Conservation (phyloP, 2,888 invertebrate genomes). For the Drosophila robusta region DNA sequence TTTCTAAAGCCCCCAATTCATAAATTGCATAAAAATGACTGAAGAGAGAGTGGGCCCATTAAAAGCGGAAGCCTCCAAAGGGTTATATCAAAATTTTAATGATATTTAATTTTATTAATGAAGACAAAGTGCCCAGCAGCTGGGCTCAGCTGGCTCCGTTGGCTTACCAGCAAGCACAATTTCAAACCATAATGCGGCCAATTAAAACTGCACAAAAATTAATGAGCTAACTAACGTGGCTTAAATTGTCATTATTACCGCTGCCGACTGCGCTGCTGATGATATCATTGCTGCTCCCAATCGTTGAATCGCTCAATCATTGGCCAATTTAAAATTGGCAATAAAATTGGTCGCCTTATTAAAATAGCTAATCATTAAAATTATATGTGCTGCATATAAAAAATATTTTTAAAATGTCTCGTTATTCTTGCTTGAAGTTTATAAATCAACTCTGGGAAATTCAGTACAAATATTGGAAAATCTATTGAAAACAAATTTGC, state of each 20-base stretch:
- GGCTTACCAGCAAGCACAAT: constrained; percentile 14
- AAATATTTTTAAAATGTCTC: neutral
- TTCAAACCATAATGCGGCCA: constrained; percentile 46
- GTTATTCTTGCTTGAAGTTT: neutral
- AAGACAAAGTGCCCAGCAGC: constrained; percentile 44
- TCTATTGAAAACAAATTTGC: neutral
- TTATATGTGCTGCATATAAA: constrained; percentile 15
- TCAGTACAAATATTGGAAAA: neutral
- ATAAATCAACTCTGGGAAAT: neutral
- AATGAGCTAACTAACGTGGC: constrained; percentile 64
- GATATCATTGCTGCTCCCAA: constrained; percentile 8
- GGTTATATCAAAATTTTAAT: constrained; percentile 56
- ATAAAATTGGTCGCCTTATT: constrained; percentile 35
- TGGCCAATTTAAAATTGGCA: constrained; percentile 46
- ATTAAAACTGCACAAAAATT: constrained; percentile 66
- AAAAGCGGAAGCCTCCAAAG: constrained; percentile 36
- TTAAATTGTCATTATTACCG: constrained; percentile 47
- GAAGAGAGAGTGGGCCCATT: constrained; percentile 21
- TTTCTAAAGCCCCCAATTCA: constrained; percentile 35
- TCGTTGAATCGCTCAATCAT: constrained; percentile 54
- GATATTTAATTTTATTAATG: constrained; percentile 59
- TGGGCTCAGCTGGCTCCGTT: constrained; percentile 12
- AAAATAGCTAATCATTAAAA: constrained; percentile 43
- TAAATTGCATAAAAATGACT: constrained; percentile 55
- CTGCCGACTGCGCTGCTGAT: constrained; percentile 1